Base-by-base conservation (phyloP, 2,888 invertebrate genomes). In the Allacma fusca region DNA sequence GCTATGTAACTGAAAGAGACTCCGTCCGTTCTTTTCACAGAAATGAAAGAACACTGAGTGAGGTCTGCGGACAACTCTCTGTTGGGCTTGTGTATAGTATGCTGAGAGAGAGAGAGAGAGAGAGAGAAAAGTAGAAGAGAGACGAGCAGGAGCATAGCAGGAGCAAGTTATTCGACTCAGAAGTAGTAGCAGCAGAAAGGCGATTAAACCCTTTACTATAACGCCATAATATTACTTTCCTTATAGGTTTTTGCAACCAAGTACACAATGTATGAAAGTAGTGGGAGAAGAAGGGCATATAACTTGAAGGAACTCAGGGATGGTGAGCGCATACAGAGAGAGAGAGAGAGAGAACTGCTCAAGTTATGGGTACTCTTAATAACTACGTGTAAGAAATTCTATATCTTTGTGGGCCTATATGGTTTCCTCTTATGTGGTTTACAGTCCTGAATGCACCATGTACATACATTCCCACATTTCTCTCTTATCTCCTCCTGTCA, bases 121-220 rank as follows among this genome's bases (percentile, higher is more conserved):
- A n/a, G 50, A 50, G 50, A 50, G 50, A 50, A 50, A 50, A 50
- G 50, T 50, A 50, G 50, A 50, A 50, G 50, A 50, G 50, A 50
- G 50, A 50, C 50, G 50, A 50, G 50, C 50, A 50, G 50, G 50
- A 50, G 50, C 50, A 50, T 50, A 50, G 50, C 50, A 50, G 50
- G n/a, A 50, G 50, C 50, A 50, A 50, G 50, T 50, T 50, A 50
- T 13, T 50, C n/a, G 1, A 16, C 50, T 50, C 19, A 16, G 19
- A 50, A 50, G 50, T 50, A 50, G 50, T 50, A 12, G 50, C 16
- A 50, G 50, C 2, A 19, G 26, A 62, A 44, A 70, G 70, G 50
- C 70, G 70, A 68, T 68, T 68, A 68, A 68, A 68, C 68, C 40
- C 68, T 68, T 40, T 68, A n/a, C 68, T 68, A 34, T 68, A 34